These are phyloP conservation scores for Siderastrea radians DNA, from an alignment of 92 coral and sea anemone genomes.

Conservation along the genomic window DNA sequence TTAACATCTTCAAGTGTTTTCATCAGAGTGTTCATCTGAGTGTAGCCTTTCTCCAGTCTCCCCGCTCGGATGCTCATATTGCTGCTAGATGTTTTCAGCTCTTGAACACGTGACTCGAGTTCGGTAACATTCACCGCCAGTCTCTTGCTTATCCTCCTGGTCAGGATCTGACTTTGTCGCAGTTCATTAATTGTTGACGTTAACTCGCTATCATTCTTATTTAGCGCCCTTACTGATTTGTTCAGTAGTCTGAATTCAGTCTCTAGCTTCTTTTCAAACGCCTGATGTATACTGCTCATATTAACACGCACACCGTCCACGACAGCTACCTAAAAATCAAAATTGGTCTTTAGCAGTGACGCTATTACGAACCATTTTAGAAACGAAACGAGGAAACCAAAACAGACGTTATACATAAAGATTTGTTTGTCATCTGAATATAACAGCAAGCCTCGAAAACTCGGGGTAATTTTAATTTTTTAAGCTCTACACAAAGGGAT, in stretches of 20 bases:
- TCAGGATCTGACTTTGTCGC: neutral
- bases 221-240: constrained; percentile 12
- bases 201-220: neutral
- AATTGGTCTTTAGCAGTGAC: no score
- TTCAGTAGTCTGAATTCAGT: constrained; percentile 17
- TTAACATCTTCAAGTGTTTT: neutral
- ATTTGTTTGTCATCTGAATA: no score
- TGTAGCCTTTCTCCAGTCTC: constrained; percentile 24
- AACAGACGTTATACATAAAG: no score
- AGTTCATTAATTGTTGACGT: constrained; percentile 6
- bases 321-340: constrained; percentile 1
- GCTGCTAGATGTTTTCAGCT: neutral
- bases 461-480: no score
- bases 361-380: no score
- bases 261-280: constrained; percentile 19
- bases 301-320: constrained; percentile 45
- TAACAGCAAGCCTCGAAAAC: no score
- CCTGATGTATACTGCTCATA: constrained; percentile 6
- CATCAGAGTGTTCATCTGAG: constrained; percentile 24
- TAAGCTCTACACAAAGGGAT: no score
- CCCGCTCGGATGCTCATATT: constrained; percentile 11
- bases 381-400: no score
- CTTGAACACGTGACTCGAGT: constrained; percentile 19
- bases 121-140: constrained; percentile 17
- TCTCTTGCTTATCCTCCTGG: constrained; percentile 3